These are phyloP conservation scores for Drosophila orena DNA, from an alignment of 1,140 invertebrate species.

Conservation along the genomic window DNA sequence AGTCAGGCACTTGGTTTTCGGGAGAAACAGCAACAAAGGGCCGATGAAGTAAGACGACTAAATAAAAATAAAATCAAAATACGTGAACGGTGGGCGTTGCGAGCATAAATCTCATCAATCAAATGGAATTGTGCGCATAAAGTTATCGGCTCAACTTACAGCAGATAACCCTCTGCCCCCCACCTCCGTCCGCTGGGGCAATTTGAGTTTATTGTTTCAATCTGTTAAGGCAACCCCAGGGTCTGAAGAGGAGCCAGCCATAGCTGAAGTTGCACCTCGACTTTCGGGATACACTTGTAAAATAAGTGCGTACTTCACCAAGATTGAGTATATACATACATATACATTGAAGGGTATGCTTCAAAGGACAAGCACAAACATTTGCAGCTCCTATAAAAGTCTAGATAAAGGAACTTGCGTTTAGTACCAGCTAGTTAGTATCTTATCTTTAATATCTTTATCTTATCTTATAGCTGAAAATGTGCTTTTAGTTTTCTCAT, in stretches of 20 bases:
- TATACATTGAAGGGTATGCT: too few species aligned
- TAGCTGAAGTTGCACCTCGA: constrained; percentile 22
- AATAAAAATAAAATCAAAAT: constrained; percentile 65
- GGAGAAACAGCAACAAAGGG: constrained; percentile 18
- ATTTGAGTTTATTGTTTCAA: constrained; percentile 74
- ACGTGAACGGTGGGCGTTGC: constrained; percentile 52
- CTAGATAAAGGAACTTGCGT: too few species aligned
- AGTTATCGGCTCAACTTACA: constrained; percentile 80
- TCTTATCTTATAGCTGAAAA: too few species aligned
- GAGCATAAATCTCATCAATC: constrained; percentile 79
- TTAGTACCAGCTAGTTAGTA: too few species aligned
- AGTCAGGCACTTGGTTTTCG: constrained; percentile 23
- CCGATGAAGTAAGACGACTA: constrained; percentile 51
- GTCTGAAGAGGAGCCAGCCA: constrained; percentile 10
- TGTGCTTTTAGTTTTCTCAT: background rate
- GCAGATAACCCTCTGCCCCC: constrained; percentile 49
- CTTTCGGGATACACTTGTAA: constrained; percentile 3
- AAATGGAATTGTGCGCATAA: constrained; percentile 79
- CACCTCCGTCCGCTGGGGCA: constrained; percentile 31
- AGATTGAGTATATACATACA: too few species aligned
- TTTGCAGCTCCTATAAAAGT: too few species aligned
- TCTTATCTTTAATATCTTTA: too few species aligned
- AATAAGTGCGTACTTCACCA: background rate
- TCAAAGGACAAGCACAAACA: too few species aligned
- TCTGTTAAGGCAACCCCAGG: constrained; percentile 55